Base-by-base conservation (phyloP, 2,888 invertebrate species). In the Acholoe squamosa region DNA sequence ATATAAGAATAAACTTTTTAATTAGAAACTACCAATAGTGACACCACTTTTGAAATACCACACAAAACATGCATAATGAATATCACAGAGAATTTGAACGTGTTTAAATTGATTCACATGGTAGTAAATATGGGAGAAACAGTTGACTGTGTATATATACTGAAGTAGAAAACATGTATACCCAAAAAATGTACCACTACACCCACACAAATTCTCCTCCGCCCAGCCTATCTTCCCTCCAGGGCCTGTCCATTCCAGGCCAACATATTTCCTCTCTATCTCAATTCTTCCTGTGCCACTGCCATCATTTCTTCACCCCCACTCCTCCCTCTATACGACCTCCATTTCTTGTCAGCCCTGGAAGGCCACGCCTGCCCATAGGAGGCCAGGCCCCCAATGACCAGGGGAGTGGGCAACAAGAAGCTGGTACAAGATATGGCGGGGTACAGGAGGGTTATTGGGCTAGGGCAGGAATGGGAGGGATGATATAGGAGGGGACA, bases 381-480 rank as follows among this genome's bases (percentile, higher is more conserved):
- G 86, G 54, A 56, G 86, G 56, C 56, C 86, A 54, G 86, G 86
- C 86, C 86, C 86, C 86, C 16, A 28, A 25, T 86, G 86, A 86
- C 86, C 56, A 31, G 28, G 31, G 28, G 19, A 16, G 84, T 16
- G 10, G 54, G 54, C 86, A 54, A 86, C 86, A 86, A 86, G 86
- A 86, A 51, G 86, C 54, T 28, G 56, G 56, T 43, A 86, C 86
- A 86, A 86, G 86, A 86, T 86, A 86, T 54, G 86, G 34, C 34
- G 16, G 84, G 76, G 22, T 19, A 0, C 22, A 61, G 5, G 84
- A 51, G 71, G 71, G 43, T 7, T 43, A 43, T 28, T 28, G 71
- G 71, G 61, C 7, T 3, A 3, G n/a, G 61, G 61, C 7, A 7
- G 3, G 28, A 28, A 0, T 25, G 71, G 71, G 71, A 14, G 25